These are phyloP conservation scores for Trissonchulus sp. DNA, from an alignment of 2,888 invertebrate species.

Conservation along the genomic window DNA sequence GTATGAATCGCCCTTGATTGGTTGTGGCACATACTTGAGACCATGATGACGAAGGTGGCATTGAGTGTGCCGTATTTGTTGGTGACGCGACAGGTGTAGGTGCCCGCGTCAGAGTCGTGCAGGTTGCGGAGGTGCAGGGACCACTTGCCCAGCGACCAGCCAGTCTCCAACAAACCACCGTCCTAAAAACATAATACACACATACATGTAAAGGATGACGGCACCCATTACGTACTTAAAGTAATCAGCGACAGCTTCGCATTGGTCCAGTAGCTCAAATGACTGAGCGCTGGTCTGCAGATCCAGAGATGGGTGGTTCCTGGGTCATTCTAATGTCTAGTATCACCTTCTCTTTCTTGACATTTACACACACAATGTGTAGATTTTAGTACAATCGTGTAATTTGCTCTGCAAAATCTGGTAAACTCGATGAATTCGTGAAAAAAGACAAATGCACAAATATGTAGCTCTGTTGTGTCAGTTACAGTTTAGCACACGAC, in stretches of 20 bases:
- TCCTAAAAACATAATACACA: not conserved
- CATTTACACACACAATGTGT: not conserved
- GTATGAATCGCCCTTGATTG: no score
- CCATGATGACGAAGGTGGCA: constrained; percentile 53
- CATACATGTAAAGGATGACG: no score
- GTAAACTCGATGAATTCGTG: not conserved
- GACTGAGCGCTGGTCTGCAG: no score
- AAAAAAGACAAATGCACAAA: not conserved
- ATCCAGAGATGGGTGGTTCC: no score
- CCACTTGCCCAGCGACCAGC: constrained; percentile 38
- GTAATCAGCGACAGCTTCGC: no score
- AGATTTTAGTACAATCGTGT: not conserved
- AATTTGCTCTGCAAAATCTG: not conserved
- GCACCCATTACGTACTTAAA: no score
- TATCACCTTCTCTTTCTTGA: no score
- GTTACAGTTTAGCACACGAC: not conserved
- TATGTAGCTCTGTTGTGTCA: not conserved
- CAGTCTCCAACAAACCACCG: not conserved
- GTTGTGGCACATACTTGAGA: constrained; percentile 18
- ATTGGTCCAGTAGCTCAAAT: no score
- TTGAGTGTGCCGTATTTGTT: constrained; percentile 54
- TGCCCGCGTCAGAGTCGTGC: constrained; percentile 51
- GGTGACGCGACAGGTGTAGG: constrained; percentile 54
- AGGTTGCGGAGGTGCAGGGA: constrained; percentile 47
- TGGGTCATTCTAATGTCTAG: no score